Evolutionary conservation across 2,113 vertebrate species (phyloP).

Genomic region (Gobius niger): DNA sequence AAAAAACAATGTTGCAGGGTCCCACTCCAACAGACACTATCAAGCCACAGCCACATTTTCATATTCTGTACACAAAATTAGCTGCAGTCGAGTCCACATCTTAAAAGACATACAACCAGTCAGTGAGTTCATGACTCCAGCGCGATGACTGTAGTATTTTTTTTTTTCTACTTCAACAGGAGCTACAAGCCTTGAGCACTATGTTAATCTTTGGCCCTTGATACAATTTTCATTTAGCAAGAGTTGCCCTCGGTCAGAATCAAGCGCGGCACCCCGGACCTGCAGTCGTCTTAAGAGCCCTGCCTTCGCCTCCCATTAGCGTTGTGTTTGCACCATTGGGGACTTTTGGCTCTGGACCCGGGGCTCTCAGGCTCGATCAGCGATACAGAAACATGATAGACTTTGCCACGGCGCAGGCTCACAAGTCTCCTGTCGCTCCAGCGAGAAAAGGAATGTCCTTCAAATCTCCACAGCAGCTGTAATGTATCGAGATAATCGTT

Average conservation of each 20-base stretch:
- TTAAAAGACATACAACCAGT: no score
- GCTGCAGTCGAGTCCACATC: no score
- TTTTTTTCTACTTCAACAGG: slow-evolving; percentile 20
- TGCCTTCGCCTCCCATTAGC: slow-evolving; percentile 13
- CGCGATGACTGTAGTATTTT: not conserved
- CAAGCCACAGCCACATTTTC: no score
- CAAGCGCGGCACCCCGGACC: not conserved
- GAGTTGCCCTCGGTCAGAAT: slow-evolving; percentile 5
- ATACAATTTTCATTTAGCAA: not conserved
- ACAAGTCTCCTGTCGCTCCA: not conserved
- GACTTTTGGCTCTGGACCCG: not conserved
- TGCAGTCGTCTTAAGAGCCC: slow-evolving; percentile 15
- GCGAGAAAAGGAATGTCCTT: not conserved
- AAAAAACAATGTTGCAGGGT: no score
- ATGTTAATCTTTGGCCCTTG: slow-evolving; percentile 5
- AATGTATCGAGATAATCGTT: not conserved
- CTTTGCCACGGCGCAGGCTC: not conserved
- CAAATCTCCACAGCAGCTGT: not conserved
- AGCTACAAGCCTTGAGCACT: slow-evolving; percentile 9
- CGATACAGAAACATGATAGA: slow-evolving; percentile 5
- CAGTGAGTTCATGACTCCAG: no score
- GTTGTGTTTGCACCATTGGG: not conserved
- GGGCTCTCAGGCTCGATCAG: slow-evolving; percentile 6
- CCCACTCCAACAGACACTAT: no score
- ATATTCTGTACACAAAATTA: no score